A percentile compares a stretch with the other conserved stretches of the same genome.
Evolutionary conservation across 2,113 vertebrate genomes (phyloP).

Genomic region (Notechis scutatus): DNA sequence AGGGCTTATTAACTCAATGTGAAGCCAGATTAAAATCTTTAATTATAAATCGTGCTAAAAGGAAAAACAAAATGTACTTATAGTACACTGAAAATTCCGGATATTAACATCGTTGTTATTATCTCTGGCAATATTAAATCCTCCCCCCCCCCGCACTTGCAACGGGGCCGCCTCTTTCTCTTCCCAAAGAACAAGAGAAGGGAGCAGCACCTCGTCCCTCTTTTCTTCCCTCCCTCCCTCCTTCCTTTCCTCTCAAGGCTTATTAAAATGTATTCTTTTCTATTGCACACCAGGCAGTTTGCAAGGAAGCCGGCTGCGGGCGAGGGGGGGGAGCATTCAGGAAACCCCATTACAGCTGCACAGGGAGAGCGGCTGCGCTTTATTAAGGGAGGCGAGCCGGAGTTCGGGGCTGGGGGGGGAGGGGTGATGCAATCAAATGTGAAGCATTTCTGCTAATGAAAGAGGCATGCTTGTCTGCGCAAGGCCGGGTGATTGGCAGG

Average conservation of each 20-base stretch:
- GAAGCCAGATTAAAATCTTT: slow-evolving; percentile 88
- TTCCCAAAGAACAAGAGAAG: slow-evolving; percentile 71
- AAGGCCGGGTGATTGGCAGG: slow-evolving; percentile 61
- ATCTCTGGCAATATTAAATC: slow-evolving; percentile 79
- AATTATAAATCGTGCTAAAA: slow-evolving; percentile 85
- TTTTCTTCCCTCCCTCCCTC: slow-evolving; percentile 14
- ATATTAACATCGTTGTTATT: slow-evolving; percentile 84
- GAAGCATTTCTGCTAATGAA: slow-evolving; percentile 60
- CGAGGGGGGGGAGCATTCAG: slow-evolving; percentile 12
- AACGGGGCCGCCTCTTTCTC: slow-evolving; percentile 73
- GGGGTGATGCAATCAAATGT: slow-evolving; percentile 31
- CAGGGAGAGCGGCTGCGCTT: slow-evolving; percentile 41
- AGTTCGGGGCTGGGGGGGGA: slow-evolving; percentile 35
- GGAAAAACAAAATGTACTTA: slow-evolving; percentile 85
- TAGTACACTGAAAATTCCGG: slow-evolving; percentile 81
- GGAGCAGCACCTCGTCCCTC: slow-evolving; percentile 67
- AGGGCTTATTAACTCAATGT: slow-evolving; percentile 86
- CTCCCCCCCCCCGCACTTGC: slow-evolving; percentile 50
- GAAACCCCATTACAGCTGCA: slow-evolving; percentile 52
- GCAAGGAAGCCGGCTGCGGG: slow-evolving; percentile 45
- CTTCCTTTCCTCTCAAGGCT: slow-evolving; percentile 41
- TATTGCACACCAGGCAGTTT: slow-evolving; percentile 36
- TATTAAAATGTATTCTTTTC: slow-evolving; percentile 70
- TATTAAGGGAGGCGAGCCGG: slow-evolving; percentile 52
- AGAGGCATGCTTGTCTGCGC: slow-evolving; percentile 59